These are phyloP conservation scores for Enteromius fasciolatus DNA, from an alignment of 2,797 vertebrate genomes.

Conservation along the genomic window DNA sequence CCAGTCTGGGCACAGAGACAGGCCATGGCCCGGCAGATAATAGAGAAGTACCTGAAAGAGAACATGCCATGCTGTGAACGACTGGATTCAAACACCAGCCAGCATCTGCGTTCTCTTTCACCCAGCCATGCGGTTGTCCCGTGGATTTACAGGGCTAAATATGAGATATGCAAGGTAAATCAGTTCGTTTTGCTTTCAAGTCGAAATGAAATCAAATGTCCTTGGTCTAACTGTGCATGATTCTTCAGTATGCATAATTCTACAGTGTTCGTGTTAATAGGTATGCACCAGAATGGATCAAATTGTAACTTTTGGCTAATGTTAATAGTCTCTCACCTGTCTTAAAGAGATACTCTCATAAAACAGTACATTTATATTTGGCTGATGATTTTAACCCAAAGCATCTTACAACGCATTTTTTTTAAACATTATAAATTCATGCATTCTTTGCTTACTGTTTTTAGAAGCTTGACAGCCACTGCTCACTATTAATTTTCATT, in stretches of 20 bases:
- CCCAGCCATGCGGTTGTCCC: constrained; percentile 33
- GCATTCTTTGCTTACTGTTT: background rate
- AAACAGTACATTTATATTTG: background rate
- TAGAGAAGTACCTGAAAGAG: constrained; percentile 17
- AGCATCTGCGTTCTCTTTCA: constrained; percentile 21
- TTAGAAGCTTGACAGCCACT: background rate
- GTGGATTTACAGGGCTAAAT: constrained; percentile 27
- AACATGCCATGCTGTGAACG: background rate
- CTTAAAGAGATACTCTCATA: background rate
- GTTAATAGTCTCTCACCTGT: background rate
- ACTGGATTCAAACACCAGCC: constrained; percentile 17
- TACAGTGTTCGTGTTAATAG: background rate
- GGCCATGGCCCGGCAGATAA: constrained; percentile 3
- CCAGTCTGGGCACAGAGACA: constrained; percentile 35
- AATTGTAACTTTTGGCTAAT: background rate
- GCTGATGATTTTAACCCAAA: background rate
- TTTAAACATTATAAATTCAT: background rate
- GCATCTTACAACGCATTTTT: background rate
- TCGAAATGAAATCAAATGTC: background rate
- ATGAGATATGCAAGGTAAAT: constrained; percentile 44
- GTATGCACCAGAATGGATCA: background rate
- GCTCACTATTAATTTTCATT: background rate
- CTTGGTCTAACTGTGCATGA: background rate
- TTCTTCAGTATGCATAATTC: background rate
- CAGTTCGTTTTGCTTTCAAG: background rate